Evolutionary conservation across 2,113 vertebrate genomes (phyloP), one percentile per base, ranked within the genome.

Genomic region (Oxygymnocypris stewartii): DNA sequence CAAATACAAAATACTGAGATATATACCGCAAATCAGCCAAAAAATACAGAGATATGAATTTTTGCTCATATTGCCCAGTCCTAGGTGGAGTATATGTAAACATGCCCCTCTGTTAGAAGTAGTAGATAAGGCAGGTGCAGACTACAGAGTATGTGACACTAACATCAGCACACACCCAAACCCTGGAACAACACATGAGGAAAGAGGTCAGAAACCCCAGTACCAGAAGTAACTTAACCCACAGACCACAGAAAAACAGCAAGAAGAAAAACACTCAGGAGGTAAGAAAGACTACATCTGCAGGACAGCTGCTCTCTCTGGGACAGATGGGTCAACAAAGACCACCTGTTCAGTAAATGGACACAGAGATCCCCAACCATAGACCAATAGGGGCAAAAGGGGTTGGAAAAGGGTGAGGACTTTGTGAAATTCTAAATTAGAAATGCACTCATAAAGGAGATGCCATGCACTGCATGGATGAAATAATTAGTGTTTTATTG

Each of bases 241-340:
- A 57, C 31, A 82, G 59, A 59, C 78, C 49, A 57, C 20, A 88
- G 12, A 67, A 40, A 84, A 74, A 42, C 28, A 74, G 49, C 16
- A 84, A 57, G 16, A 54, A 85, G 61, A 82, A 82, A 77, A 78
- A 81, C 71, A 23, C 23, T 47, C 16, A 51, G n/a, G 23, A 42
- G 42, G 57, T 59, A 47, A 85, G 18, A 76, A 37, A 51, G 35
- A 75, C 18, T 28, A 63, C 77, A 42, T 71, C 74, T 54, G 10
- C n/a, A 59, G 63, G 84, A 69, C 89, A 91, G 88, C 89, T 90
- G 90, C 86, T 89, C 73, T 49, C 51, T 35, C 8, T 49, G 28
- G 31, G 47, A 88, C 89, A 91, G 90, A 91, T 88, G 90, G 87
- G 86, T 84, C 57, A 49, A 88, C 88, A 87, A 31, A 42, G 51